Evolutionary conservation across 1,140 invertebrate genomes (phyloP).

Genomic region (Drusus annulatus): DNA sequence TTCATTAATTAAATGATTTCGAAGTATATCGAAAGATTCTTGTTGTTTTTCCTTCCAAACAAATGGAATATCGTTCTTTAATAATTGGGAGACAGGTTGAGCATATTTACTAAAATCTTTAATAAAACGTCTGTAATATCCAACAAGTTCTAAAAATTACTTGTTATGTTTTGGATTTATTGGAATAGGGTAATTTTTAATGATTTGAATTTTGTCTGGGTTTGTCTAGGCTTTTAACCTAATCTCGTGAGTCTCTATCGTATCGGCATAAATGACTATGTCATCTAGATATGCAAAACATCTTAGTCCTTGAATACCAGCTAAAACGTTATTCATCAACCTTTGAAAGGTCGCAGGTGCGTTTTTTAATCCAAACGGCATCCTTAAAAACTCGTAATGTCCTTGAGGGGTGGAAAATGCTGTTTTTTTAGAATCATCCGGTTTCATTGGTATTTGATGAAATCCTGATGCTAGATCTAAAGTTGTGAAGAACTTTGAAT

Average conservation of each 20-base stretch:
- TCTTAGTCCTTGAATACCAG: constrained; percentile 51
- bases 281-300: constrained; percentile 68
- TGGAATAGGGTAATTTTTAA: constrained; percentile 63
- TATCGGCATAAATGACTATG: constrained; percentile 56
- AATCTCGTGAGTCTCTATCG: constrained; percentile 64
- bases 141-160: constrained; percentile 64
- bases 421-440: constrained; percentile 63
- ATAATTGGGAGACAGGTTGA: constrained; percentile 60
- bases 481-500: constrained; percentile 61
- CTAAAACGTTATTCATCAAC: constrained; percentile 59
- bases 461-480: constrained; percentile 62
- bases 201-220: constrained; percentile 64
- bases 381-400: constrained; percentile 57
- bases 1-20: constrained; percentile 63
- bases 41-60: constrained; percentile 19
- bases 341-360: constrained; percentile 62
- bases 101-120: constrained; percentile 60
- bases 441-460: constrained; percentile 61
- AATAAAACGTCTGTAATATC: constrained; percentile 62
- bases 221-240: constrained; percentile 59
- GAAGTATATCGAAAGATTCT: constrained; percentile 63
- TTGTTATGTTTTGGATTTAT: constrained; percentile 64
- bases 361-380: constrained; percentile 64
- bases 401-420: constrained; percentile 62
- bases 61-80: constrained; percentile 59